phyloP scores from a whole-genome alignment of 2,113 vertebrate species.

The Hemibagrus wyckioides region DNA sequence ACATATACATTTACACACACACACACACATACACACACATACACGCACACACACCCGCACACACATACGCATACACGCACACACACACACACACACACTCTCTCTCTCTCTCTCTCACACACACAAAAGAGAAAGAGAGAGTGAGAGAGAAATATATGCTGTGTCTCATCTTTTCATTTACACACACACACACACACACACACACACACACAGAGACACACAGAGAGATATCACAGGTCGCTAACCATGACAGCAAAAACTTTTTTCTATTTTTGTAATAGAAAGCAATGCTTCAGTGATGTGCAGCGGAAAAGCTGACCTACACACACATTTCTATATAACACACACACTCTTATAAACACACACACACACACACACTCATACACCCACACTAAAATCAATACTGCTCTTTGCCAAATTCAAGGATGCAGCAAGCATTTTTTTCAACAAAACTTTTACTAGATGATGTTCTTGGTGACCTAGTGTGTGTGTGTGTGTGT shows the following conservation, averaged over 20 bases:
- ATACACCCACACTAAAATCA: neutral
- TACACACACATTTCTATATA: neutral
- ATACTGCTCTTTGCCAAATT: neutral
- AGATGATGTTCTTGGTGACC: neutral
- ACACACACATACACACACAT: no score
- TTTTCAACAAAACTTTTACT: neutral
- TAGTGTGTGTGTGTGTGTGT: slow-evolving; percentile 39
- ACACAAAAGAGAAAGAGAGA: no score
- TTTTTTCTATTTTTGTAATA: slow-evolving; percentile 16
- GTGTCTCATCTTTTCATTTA: neutral
- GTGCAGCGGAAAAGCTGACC: slow-evolving; percentile 1
- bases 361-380: slow-evolving; percentile 9
- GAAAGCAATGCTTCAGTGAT: slow-evolving; percentile 12
- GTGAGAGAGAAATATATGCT: no score
- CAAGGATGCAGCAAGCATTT: neutral
- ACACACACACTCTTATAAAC: slow-evolving; percentile 23
- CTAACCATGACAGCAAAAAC: neutral
- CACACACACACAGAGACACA: slow-evolving; percentile 5
- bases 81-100: no score
- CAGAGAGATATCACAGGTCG: neutral
- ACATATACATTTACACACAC: no score
- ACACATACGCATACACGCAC: no score
- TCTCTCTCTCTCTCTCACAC: no score
- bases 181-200: neutral
- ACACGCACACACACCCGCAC: no score